Base-by-base conservation (phyloP, 37 sponge, comb jelly and placozoan species). In the Hormiphora californensis region DNA sequence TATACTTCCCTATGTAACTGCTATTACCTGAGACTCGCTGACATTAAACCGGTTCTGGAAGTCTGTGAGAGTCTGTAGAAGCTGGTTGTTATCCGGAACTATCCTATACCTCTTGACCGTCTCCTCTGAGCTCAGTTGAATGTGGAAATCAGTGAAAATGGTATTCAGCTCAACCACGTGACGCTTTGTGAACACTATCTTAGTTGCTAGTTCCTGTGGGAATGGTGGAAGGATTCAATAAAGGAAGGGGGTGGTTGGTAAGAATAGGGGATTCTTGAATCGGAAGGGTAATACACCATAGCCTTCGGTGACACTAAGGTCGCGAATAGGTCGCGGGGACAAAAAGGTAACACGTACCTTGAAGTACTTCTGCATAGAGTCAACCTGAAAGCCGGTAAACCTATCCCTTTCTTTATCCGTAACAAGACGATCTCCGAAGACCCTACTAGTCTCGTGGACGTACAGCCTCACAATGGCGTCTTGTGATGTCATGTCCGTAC, bases 331-430 rank as follows among this genome's bases (percentile, higher is more conserved):
- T 65, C 67, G 38, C 35, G 61, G 61, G 61, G 23, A 49, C 9
- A 49, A 17, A 49, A 15, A 17, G 15, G 51, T 12, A 46, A 15
- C 51, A 40, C 35, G 1, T 39, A 40, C 92, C 63, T 88, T 88
- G 55, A 90, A 92, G 38, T 90, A 43, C 22, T 89, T 90, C 32
- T 90, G 69, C 33, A 92, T 78, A 32, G 87, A 87, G 0, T 92
- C 89, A 0, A 85, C 85, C 0, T 88, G 59, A 31, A 88, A 89
- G 22, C 54, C 85, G 23, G 69, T 31, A 35, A 88, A 62, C 32
- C 86, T 51, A 5, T 89, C 78, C 88, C 89, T 90, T 53, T 92
- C 90, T 33, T 63, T 46, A 21, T 85, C 63, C 2, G 46, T 32
- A 39, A 86, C 81, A 0, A 88, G 85, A 35, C 88, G 69, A 67